These are phyloP conservation scores for Acanthosepion lycidas DNA, from an alignment of 2,888 invertebrate genomes.

Conservation along the genomic window DNA sequence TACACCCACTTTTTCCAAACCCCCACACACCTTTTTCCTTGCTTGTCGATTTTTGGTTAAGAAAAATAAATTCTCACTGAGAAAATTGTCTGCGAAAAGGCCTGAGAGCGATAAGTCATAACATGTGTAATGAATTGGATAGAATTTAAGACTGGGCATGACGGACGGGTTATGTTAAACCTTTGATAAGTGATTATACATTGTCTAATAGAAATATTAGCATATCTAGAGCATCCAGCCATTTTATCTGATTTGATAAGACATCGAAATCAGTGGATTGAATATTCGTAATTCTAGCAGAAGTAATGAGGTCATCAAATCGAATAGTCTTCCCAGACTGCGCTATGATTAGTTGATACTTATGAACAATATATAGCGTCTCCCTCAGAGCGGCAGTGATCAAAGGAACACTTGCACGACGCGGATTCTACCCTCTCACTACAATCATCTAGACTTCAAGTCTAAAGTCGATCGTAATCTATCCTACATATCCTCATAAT, in stretches of 20 bases:
- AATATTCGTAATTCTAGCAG: not conserved
- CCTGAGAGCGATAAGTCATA: not conserved
- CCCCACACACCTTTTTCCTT: too few species aligned
- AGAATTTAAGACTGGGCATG: not conserved
- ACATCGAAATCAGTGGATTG: not conserved
- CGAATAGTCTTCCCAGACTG: not conserved
- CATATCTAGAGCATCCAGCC: not conserved
- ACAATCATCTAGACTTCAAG: too few species aligned
- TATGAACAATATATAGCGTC: too few species aligned
- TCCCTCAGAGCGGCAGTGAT: too few species aligned
- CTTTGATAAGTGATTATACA: not conserved
- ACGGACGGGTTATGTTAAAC: not conserved
- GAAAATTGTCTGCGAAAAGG: not conserved
- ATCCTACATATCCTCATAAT: too few species aligned
- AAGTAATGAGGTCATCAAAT: not conserved
- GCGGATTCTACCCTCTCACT: too few species aligned
- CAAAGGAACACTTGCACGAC: too few species aligned
- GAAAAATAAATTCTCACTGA: not conserved
- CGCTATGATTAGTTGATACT: too few species aligned
- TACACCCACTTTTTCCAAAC: too few species aligned
- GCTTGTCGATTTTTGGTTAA: not conserved
- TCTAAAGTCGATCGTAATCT: too few species aligned
- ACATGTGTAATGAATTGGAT: not conserved
- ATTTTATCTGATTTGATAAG: constrained; percentile 1
- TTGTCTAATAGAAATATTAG: constrained; percentile 13